Evolutionary conservation across 1,140 invertebrate genomes (phyloP).

Genomic region (Zaprionus taronus): DNA sequence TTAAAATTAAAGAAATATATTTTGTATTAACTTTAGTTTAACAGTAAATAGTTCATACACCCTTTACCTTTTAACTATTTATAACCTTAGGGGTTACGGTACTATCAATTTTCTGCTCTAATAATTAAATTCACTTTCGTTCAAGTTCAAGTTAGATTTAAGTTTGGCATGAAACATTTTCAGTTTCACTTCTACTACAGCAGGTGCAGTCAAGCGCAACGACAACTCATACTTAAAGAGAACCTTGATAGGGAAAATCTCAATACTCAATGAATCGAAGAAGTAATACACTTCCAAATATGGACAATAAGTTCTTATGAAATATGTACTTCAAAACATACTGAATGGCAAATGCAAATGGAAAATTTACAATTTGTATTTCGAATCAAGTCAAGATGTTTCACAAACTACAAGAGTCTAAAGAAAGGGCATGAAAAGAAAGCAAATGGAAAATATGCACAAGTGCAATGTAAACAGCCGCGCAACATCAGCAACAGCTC

Average conservation of each 20-base stretch:
- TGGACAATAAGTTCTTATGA: background rate
- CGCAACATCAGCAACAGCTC: background rate
- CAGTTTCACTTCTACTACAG: constrained; percentile 39
- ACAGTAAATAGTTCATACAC: background rate
- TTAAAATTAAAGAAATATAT: constrained; percentile 9
- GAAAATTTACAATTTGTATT: background rate
- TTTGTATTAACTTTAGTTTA: background rate
- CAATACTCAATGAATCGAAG: background rate
- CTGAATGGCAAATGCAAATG: background rate
- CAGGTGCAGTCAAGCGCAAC: constrained; percentile 65
- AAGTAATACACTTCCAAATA: background rate
- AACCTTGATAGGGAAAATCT: constrained; percentile 17
- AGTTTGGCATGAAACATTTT: constrained; percentile 24
- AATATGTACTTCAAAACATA: background rate
- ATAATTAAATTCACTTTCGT: constrained; percentile 29
- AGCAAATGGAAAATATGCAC: constrained; percentile 9
- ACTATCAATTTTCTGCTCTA: constrained; percentile 1
- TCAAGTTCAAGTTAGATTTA: constrained; percentile 26
- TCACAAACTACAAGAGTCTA: background rate
- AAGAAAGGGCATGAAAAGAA: background rate
- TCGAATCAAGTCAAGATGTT: background rate
- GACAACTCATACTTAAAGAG: constrained; percentile 64
- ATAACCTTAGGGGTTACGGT: background rate
- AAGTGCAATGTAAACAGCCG: constrained; percentile 51
- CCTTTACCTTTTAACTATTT: background rate